Conservation (phyloP, 2,888 invertebrate genomes). For the Ophion costatus region DNA sequence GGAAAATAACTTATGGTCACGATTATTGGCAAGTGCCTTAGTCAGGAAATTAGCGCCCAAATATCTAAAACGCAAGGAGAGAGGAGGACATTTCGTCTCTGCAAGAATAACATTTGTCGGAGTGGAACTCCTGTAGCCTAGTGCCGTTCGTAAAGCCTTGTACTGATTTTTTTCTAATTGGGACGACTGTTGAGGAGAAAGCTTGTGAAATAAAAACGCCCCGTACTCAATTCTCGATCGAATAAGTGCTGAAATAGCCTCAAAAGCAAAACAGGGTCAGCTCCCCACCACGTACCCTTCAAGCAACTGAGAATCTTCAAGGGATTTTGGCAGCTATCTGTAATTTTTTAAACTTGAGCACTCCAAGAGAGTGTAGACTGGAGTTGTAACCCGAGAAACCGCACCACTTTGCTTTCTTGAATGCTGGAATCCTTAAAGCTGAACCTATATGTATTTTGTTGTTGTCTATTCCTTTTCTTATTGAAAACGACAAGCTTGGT, state of each 20-base stretch:
- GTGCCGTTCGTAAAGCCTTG: conserved; percentile 13
- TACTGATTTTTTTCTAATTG: conserved; percentile 36
- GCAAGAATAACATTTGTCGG: conserved; percentile 33
- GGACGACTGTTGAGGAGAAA: neutral
- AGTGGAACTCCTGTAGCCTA: conserved; percentile 39
- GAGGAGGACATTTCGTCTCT: conserved; percentile 10
- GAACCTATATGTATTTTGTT: neutral
- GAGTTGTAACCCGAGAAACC: neutral
- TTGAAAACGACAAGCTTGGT: conserved; percentile 1
- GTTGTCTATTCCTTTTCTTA: neutral
- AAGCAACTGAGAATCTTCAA: conserved; percentile 17
- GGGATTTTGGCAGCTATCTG: conserved; percentile 19
- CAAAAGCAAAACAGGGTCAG: conserved; percentile 42
- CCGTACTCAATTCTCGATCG: conserved; percentile 21
- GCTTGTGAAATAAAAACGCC: neutral
- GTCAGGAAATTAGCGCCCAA: conserved; percentile 36
- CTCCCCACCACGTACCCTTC: conserved; percentile 54
- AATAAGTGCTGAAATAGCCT: conserved; percentile 7
- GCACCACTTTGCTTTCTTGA: too few relatives aligned
- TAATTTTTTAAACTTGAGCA: neutral
- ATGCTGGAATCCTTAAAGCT: neutral
- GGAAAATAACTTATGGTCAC: conserved; percentile 2
- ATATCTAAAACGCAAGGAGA: conserved; percentile 25
- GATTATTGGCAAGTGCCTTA: conserved; percentile 20
- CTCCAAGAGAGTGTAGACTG: neutral